Base-by-base conservation (phyloP, 2,888 invertebrate genomes). In the Archips crataeganus region DNA sequence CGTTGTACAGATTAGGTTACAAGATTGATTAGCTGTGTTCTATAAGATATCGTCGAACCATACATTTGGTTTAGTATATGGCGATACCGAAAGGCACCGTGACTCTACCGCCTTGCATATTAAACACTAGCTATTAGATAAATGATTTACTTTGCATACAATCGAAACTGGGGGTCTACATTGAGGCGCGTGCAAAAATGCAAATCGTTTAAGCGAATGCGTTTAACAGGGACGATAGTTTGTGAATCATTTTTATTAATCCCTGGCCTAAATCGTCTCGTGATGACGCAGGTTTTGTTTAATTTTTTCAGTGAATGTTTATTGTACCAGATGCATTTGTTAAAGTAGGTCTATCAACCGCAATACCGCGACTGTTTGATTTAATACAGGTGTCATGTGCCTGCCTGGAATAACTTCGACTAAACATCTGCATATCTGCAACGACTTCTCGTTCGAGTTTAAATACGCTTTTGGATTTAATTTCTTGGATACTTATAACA, bases 81-180 rank as follows among this genome's bases (percentile, higher is more conserved):
- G 54, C 23, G 15, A 15, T 77, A 80, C 82, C 80, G 80, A 82
- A 85, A 81, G 81, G 77, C 79, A 80, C 78, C 79, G 71, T 71
- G 74, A 59, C 61, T 70, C 70, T 70, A 70, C 73, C 68, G 68
- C 76, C 74, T 70, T 76, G 84, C 84, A 85, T 86, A 84, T 80
- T 82, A 84, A 85, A 80, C 77, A 75, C 73, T 69, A 66, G 74
- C 75, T 76, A 78, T 82, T 84, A 82, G 83, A 85, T 84, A 79
- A 84, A 85, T 84, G 73, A 85, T 83, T 75, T 71, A 80, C 76
- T 91, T 92, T 86, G 89, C 91, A 91, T 92, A 90, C 91, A 91
- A 91, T 91, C 80, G 85, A 76, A 77, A 76, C 76, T 77, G 79
- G 81, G 77, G 80, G 75, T 80, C 75, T 83, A 84, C 82, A 84